phyloP scores from a whole-genome alignment of 1,140 invertebrate species.

The Pseudomyrmex gracilis region DNA sequence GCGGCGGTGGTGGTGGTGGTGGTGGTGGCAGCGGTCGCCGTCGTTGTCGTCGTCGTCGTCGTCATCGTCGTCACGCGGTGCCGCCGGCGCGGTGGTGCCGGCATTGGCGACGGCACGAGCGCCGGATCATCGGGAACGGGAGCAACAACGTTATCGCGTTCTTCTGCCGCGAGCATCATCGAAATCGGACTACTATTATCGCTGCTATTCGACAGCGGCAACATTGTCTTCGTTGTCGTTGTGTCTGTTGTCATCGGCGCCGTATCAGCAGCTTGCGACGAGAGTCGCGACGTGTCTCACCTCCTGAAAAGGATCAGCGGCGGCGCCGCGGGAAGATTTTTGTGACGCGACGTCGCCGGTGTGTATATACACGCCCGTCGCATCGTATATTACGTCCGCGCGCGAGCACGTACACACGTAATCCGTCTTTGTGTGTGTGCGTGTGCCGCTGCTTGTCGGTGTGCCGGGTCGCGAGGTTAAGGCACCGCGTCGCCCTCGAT shows the following conservation, averaged over 20 bases:
- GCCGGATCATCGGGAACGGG: conserved; percentile 55
- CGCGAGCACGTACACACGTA: background rate
- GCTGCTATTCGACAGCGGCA: background rate
- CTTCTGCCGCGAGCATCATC: conserved; percentile 21
- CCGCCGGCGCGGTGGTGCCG: conserved; percentile 72
- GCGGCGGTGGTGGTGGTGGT: conserved; percentile 32
- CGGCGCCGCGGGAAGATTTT: conserved; percentile 12
- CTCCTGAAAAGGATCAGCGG: conserved; percentile 11
- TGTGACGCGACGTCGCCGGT: conserved; percentile 38
- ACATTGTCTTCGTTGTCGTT: background rate
- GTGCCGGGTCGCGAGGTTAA: conserved; percentile 69
- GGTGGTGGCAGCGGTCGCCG: conserved; percentile 18
- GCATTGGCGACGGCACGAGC: conserved; percentile 69
- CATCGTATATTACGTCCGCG: too few relatives aligned
- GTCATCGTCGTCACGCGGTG: conserved; percentile 67
- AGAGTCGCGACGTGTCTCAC: background rate
- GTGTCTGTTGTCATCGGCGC: background rate
- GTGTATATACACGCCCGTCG: background rate
- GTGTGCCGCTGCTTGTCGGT: conserved; percentile 10
- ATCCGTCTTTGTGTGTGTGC: background rate
- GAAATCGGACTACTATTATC: background rate
- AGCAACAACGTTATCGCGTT: conserved; percentile 46
- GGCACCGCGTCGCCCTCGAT: conserved; percentile 67
- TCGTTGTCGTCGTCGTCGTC: conserved; percentile 24
- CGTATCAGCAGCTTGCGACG: conserved; percentile 17